Percentiles rank a stretch among this genome's conserved stretches.
phyloP scores from a whole-genome alignment of 2,888 invertebrate species.

The Tenthredo amoena region DNA sequence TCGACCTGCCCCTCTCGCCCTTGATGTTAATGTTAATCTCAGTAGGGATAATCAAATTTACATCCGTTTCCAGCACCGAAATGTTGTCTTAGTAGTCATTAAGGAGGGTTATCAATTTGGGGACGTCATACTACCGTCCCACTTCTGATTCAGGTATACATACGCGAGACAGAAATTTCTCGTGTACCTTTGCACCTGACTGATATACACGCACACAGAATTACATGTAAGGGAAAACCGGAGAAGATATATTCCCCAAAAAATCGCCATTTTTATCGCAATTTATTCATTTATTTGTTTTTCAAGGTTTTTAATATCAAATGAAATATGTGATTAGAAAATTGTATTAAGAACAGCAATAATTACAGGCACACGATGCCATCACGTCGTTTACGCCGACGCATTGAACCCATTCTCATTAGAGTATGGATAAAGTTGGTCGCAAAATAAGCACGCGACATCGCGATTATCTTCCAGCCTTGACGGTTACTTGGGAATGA shows the following conservation, averaged over 20 bases:
- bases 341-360: neutral
- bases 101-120: neutral
- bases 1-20: neutral
- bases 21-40: neutral
- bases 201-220: too few relatives aligned
- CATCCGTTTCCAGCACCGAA: neutral
- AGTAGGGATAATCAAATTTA: neutral
- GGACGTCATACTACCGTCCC: neutral
- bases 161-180: neutral
- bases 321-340: neutral
- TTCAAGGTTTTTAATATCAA: neutral
- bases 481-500: too few relatives aligned
- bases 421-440: neutral
- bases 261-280: neutral
- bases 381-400: neutral
- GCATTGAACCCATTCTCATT: neutral
- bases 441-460: neutral
- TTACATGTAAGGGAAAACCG: neutral
- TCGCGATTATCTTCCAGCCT: neutral
- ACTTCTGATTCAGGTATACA: neutral
- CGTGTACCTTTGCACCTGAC: neutral
- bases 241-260: neutral
- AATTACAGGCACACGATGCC: neutral
- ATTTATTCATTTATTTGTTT: neutral
- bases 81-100: slow-evolving; percentile 12